Base-by-base conservation (phyloP, 1,140 invertebrate species). In the Drosophila teissieri region DNA sequence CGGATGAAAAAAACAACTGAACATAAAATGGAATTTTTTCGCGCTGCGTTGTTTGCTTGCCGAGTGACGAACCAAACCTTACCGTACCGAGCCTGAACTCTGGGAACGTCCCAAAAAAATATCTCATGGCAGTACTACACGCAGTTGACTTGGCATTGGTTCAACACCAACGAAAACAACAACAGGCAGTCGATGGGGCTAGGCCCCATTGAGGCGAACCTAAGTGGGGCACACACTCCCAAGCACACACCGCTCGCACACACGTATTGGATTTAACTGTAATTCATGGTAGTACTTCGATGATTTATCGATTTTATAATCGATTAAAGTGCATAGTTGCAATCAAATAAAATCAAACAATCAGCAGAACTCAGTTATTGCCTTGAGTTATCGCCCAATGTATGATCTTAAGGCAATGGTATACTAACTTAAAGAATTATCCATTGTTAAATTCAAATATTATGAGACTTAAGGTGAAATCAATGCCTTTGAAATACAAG, bases 101-200 rank as follows among this genome's bases (percentile, higher is more conserved):
- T 78, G 83, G 83, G 78, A 86, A 78, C 69, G 75, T 75, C 84
- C 81, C 78, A 80, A 82, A 81, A 84, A 77, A 67, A 49, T 61
- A 64, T 45, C 72, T 49, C 40, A 74, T 73, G 49, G 57, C 57
- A 73, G 57, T 51, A 57, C 39, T 65, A 58, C 72, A 86, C 75
- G 82, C 81, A 75, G 73, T 73, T 54, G 81, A 80, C 81, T 86
- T 86, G 79, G 79, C 83, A 88, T 79, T 82, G 75, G 75, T 83
- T 83, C 79, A 82, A 62, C 80, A 53, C 44, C 73, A 86, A 53
- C 65, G 56, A 67, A 48, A 58, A n/a, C 64, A 64, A 53, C 34
- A 68, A 56, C 42, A 48, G 10, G 17, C 22, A 31, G 36, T 44
- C 68, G 52, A 70, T 68, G 62, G 75, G 79, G 79, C 52, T 67